These are phyloP conservation scores for Mylabris sibirica DNA, from an alignment of 2,888 invertebrate species.

Conservation along the genomic window DNA sequence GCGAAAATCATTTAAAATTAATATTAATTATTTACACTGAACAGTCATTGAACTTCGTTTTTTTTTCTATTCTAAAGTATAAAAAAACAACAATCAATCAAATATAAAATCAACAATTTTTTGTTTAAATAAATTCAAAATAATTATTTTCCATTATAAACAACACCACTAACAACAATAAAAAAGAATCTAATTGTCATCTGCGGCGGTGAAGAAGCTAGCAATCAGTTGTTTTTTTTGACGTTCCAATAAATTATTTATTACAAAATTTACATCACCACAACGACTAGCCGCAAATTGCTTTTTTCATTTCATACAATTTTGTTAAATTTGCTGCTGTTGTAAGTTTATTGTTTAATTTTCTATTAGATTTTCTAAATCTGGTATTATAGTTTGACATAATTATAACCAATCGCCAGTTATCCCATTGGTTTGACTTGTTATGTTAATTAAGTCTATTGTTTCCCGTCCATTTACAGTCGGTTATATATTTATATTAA, in stretches of 20 bases:
- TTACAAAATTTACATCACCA: background rate
- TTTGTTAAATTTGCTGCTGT: background rate
- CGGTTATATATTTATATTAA: conserved; percentile 4
- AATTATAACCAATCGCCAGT: conserved; percentile 2
- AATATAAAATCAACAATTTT: conserved; percentile 4
- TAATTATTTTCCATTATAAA: no score
- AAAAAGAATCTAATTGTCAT: background rate
- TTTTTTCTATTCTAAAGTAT: background rate
- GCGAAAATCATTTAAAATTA: conserved; percentile 3
- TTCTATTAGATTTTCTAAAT: background rate
- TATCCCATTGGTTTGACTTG: background rate
- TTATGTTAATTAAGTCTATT: conserved; percentile 8
- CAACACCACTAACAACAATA: background rate
- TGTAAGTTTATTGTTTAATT: background rate
- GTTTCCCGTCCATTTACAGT: background rate
- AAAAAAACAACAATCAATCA: background rate
- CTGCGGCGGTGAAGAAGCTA: background rate
- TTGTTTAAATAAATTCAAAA: background rate
- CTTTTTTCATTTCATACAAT: background rate
- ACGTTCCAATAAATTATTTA: background rate
- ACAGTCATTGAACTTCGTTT: conserved; percentile 9
- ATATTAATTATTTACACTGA: conserved; percentile 8
- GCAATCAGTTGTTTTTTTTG: background rate
- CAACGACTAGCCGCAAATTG: background rate
- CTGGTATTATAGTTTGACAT: background rate